phyloP scores from a whole-genome alignment of 2,113 vertebrate species.

The Corythaeola cristata region DNA sequence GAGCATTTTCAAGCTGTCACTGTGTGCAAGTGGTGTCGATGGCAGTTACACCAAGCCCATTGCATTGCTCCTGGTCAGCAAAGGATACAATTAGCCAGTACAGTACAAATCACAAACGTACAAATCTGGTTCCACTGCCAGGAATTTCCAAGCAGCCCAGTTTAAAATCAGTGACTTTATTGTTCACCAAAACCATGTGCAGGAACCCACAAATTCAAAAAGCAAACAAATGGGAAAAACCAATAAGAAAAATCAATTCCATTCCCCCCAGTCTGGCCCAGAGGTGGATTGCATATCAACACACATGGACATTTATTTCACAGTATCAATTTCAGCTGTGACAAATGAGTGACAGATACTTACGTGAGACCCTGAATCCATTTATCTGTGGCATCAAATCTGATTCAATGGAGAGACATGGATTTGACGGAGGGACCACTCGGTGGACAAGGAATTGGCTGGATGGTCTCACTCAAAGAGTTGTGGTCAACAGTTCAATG shows the following conservation, averaged over 20 bases:
- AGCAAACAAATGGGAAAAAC: neutral
- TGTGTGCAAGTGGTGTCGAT: no score
- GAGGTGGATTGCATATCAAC: neutral
- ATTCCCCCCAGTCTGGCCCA: neutral
- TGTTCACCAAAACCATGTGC: neutral
- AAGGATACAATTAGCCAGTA: neutral
- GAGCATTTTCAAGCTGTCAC: neutral
- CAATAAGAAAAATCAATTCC: neutral
- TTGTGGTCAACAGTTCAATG: no score
- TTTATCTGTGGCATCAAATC: neutral
- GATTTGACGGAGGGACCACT: no score
- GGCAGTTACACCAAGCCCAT: neutral
- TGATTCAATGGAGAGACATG: neutral
- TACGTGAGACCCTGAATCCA: rapidly evolving
- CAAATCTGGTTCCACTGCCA: neutral
- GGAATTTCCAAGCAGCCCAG: neutral
- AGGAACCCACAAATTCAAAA: neutral
- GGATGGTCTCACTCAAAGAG: no score
- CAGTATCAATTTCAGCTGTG: neutral
- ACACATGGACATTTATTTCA: neutral
- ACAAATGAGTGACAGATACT: neutral
- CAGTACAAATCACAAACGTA: neutral
- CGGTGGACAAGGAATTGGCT: no score
- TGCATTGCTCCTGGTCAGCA: neutral
- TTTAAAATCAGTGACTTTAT: neutral